These are phyloP conservation scores for Drosophila bunnanda DNA, from an alignment of 2,888 invertebrate species.

Conservation along the genomic window DNA sequence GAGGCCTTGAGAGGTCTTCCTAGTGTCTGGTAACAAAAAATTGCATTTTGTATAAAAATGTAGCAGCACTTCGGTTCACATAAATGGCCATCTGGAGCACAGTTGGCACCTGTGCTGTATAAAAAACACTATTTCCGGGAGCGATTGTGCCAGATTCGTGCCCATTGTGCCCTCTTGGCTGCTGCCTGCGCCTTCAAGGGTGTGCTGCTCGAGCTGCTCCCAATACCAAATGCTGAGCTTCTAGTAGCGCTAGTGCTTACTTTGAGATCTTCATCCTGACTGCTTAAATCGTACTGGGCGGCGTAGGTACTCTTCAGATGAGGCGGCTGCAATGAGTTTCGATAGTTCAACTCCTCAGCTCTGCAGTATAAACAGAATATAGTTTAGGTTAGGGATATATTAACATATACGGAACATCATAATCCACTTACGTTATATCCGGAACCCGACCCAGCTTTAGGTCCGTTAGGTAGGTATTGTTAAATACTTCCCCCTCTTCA, in stretches of 20 bases:
- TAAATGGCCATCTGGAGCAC: too few relatives aligned
- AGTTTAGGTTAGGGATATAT: neutral
- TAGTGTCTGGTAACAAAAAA: neutral
- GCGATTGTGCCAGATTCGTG: conserved; percentile 37
- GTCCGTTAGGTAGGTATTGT: conserved; percentile 91
- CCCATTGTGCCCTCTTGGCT: conserved; percentile 25
- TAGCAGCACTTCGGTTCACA: neutral
- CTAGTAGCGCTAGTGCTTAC: conserved; percentile 83
- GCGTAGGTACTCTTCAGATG: conserved; percentile 94
- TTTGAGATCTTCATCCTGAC: conserved; percentile 89
- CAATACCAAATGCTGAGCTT: conserved; percentile 18
- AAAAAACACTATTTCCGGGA: conserved; percentile 9
- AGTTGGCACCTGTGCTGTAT: neutral
- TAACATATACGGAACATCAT: neutral
- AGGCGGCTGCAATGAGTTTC: conserved; percentile 93
- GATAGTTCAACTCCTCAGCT: conserved; percentile 90
- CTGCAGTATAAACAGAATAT: conserved; percentile 49
- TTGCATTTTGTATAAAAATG: neutral
- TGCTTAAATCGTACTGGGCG: conserved; percentile 89
- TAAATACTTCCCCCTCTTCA: conserved; percentile 93
- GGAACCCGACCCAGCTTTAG: conserved; percentile 87
- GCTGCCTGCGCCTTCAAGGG: conserved; percentile 11
- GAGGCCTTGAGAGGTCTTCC: neutral
- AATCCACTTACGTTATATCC: conserved; percentile 47
- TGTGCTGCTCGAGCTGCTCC: conserved; percentile 12